A percentile compares a stretch with the other conserved stretches of the same genome.
phyloP scores from a whole-genome alignment of 2,888 invertebrate genomes.

The Agrotis puta region DNA sequence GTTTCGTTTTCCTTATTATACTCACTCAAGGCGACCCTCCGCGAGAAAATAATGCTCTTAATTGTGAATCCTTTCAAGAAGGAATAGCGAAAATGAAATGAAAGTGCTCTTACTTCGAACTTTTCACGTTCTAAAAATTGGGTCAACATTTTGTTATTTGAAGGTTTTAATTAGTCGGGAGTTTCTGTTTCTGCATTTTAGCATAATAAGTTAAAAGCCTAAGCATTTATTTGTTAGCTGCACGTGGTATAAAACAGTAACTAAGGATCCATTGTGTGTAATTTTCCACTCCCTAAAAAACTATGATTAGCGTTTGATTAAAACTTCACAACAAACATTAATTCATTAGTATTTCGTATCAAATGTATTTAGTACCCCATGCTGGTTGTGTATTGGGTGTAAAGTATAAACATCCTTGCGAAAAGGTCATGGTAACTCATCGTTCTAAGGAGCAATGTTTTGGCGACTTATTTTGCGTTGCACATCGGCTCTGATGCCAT shows the following conservation, averaged over 20 bases:
- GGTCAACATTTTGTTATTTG: conserved; percentile 7
- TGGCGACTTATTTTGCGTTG: conserved; percentile 20
- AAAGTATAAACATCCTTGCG: conserved; percentile 21
- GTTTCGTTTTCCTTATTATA: conserved; percentile 61
- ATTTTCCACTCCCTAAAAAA: conserved; percentile 52
- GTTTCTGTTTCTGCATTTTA: neutral
- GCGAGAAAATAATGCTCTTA: conserved; percentile 55
- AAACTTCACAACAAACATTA: conserved; percentile 31
- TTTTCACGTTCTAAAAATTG: conserved; percentile 6
- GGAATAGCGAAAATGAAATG: conserved; percentile 18
- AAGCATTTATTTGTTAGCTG: neutral
- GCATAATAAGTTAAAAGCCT: neutral
- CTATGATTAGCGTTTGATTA: conserved; percentile 49
- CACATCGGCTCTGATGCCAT: conserved; percentile 19
- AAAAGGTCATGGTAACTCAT: conserved; percentile 22
- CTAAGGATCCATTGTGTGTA: conserved; percentile 12
- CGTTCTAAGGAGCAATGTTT: conserved; percentile 24
- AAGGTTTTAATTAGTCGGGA: conserved; percentile 20
- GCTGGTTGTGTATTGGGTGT: conserved; percentile 5
- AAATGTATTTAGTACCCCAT: conserved; percentile 29
- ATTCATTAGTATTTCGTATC: conserved; percentile 39
- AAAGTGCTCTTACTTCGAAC: neutral
- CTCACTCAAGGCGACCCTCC: conserved; percentile 53
- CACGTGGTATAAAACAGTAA: neutral
- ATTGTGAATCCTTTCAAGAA: conserved; percentile 56